Conservation (phyloP, 2,113 vertebrate genomes). For the Tetraodon nigroviridis region DNA sequence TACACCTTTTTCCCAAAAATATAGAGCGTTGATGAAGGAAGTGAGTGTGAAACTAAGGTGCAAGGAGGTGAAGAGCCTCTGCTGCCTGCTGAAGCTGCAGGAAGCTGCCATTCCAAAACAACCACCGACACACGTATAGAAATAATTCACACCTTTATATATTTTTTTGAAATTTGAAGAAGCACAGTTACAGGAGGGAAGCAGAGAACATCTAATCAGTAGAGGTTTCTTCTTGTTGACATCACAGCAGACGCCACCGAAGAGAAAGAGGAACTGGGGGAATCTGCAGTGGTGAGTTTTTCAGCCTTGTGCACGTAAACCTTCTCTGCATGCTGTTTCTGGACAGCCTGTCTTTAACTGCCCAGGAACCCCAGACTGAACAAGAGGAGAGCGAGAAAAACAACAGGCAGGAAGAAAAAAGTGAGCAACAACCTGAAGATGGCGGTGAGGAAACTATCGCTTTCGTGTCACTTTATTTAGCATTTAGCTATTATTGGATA, state of each 20-base stretch:
- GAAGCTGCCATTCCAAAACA: conserved; percentile 24
- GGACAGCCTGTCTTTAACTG: neutral
- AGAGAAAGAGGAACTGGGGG: conserved; percentile 54
- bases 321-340: neutral
- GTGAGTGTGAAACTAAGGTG: conserved; percentile 3
- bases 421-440: conserved; percentile 18
- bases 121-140: conserved; percentile 23
- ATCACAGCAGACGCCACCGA: conserved; percentile 48
- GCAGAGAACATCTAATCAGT: neutral
- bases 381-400: conserved; percentile 22
- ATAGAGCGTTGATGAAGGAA: conserved; percentile 37
- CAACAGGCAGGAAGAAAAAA: conserved; percentile 13
- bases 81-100: conserved; percentile 23
- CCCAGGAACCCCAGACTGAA: conserved; percentile 23
- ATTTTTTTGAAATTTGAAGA: neutral
- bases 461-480: neutral
- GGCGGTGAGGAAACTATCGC: conserved; percentile 23
- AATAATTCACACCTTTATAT: neutral
- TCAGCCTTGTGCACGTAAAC: conserved; percentile 5
- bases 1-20: neutral
- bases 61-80: conserved; percentile 9
- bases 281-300: conserved; percentile 56
- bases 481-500: neutral
- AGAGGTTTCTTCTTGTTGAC: neutral
- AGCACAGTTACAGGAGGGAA: neutral